Conservation (phyloP, 2,113 vertebrate species). For the Peromyscus maniculatus region DNA sequence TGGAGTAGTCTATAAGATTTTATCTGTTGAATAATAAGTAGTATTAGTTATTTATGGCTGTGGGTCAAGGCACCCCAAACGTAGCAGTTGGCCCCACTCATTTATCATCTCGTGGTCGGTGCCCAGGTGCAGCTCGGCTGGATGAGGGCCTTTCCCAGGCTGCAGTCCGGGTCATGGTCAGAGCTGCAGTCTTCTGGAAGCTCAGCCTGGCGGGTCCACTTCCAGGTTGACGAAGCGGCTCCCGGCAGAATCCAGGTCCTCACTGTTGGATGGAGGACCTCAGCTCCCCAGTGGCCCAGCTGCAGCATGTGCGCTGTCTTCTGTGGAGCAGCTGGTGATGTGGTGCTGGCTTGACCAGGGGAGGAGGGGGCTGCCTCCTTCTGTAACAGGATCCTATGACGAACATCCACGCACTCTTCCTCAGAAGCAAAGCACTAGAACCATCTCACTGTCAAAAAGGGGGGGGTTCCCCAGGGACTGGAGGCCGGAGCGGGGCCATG, state of each 20-base stretch:
- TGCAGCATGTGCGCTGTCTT: neutral
- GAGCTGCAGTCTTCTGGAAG: neutral
- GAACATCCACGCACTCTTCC: neutral
- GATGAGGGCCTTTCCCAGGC: neutral
- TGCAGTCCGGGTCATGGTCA: neutral
- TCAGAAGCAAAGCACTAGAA: conserved; percentile 30
- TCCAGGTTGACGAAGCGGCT: neutral
- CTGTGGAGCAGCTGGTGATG: neutral
- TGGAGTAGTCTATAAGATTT: neutral
- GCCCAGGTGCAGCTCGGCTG: neutral
- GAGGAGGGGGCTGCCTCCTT: neutral
- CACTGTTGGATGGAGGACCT: neutral
- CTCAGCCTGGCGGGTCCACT: neutral
- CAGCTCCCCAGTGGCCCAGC: neutral
- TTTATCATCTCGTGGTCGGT: neutral
- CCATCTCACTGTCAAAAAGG: neutral
- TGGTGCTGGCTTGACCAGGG: neutral
- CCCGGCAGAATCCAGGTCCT: conserved; percentile 14
- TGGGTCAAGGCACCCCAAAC: neutral
- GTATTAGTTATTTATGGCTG: neutral
- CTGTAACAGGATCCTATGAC: neutral
- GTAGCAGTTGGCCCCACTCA: neutral
- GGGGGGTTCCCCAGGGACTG: neutral
- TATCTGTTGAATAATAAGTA: neutral
- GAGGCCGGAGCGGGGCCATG: neutral